Evolutionary conservation across 1,140 invertebrate genomes (phyloP).

Genomic region (Drosophila prosaltans): DNA sequence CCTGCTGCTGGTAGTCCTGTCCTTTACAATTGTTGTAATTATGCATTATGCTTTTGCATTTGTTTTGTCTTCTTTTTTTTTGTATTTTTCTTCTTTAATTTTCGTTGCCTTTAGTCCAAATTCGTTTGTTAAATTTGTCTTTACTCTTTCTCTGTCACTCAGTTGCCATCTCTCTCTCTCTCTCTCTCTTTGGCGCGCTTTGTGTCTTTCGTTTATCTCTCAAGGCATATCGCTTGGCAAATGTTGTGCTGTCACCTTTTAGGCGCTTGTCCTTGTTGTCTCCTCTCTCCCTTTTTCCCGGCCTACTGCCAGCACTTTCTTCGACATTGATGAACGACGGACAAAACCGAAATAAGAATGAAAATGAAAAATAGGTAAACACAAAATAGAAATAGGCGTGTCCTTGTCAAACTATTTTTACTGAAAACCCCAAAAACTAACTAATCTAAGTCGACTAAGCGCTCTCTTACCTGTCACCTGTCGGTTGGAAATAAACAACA

Average conservation of each 20-base stretch:
- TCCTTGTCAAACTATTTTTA: neutral
- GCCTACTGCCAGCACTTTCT: neutral
- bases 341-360: neutral
- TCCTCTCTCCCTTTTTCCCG: neutral
- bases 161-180: neutral
- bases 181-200: neutral
- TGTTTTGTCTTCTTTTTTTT: constrained; percentile 12
- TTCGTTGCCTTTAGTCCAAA: constrained; percentile 8
- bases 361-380: neutral
- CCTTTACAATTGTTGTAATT: constrained; percentile 68
- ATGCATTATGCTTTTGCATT: constrained; percentile 66
- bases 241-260: constrained; percentile 35
- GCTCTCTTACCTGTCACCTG: constrained; percentile 29
- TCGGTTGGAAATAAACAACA: constrained; percentile 1
- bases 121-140: constrained; percentile 9
- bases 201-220: neutral
- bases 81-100: neutral
- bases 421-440: neutral
- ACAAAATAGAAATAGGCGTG: constrained; percentile 17
- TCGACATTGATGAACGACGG: constrained; percentile 51
- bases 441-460: constrained; percentile 9
- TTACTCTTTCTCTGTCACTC: neutral
- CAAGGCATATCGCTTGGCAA: constrained; percentile 23
- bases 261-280: neutral
- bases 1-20: constrained; percentile 26